A percentile compares a stretch with the other conserved stretches of the same genome.
phyloP scores from a whole-genome alignment of 2,797 vertebrate genomes.

The Pelobates cultripes region DNA sequence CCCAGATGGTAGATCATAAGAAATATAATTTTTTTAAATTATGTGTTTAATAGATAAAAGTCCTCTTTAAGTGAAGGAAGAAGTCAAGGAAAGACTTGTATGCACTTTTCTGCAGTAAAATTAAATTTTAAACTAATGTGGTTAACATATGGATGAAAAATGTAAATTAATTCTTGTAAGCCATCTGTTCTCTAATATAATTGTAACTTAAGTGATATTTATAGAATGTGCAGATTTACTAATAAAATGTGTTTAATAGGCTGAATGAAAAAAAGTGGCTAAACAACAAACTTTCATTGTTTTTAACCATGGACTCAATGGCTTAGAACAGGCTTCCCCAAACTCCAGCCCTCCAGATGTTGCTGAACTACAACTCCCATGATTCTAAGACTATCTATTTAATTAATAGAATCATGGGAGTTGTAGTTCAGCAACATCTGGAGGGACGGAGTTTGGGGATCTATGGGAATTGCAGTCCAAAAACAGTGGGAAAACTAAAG shows the following conservation, averaged over 20 bases:
- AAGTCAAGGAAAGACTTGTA: neutral
- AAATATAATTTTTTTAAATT: too few species aligned
- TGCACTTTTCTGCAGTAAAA: neutral
- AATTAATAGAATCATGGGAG: too few species aligned
- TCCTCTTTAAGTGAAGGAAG: neutral
- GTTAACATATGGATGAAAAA: neutral
- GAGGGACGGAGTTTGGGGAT: too few species aligned
- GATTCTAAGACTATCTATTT: too few species aligned
- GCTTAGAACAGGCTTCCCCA: too few species aligned
- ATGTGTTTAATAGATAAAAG: too few species aligned
- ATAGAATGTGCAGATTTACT: neutral
- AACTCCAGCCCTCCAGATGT: too few species aligned
- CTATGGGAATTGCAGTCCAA: neutral
- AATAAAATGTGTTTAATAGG: slow-evolving; percentile 4
- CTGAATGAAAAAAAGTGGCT: neutral
- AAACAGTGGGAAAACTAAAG: neutral
- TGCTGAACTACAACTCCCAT: too few species aligned
- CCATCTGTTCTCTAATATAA: neutral
- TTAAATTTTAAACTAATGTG: neutral
- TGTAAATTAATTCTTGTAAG: neutral
- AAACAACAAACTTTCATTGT: too few species aligned
- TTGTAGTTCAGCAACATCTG: too few species aligned
- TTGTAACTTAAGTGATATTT: slow-evolving; percentile 8
- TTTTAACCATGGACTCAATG: too few species aligned
- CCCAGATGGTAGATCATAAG: too few species aligned